Conservation (phyloP, 2,797 vertebrate species). For the Loriculus beryllinus region DNA sequence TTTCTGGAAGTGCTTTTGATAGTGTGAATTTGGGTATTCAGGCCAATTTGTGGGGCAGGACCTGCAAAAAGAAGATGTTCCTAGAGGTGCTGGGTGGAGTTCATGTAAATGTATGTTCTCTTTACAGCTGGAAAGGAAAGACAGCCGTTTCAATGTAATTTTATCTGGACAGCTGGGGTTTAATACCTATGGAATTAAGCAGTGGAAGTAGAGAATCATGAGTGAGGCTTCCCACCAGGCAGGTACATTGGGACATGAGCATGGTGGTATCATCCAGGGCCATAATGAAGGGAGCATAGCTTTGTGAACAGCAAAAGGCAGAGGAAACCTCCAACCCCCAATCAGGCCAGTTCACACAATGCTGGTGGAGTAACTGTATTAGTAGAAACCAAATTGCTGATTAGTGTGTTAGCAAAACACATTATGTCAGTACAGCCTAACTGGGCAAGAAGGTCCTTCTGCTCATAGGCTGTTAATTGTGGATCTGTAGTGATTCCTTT, state of each 20-base stretch:
- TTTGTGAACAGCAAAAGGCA: neutral
- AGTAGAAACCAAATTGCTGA: neutral
- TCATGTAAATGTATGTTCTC: neutral
- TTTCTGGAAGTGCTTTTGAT: neutral
- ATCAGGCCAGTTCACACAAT: neutral
- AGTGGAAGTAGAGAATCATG: neutral
- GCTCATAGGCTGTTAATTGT: neutral
- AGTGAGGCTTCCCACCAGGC: neutral
- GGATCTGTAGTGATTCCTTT: neutral
- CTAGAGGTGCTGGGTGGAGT: neutral
- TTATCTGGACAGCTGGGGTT: neutral
- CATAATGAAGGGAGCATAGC: neutral
- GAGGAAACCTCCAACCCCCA: neutral
- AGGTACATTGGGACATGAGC: neutral
- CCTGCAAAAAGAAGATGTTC: neutral
- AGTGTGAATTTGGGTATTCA: neutral
- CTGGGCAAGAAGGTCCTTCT: neutral
- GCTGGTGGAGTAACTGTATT: neutral
- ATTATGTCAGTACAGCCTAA: rapidly evolving
- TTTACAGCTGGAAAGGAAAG: neutral
- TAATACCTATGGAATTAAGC: rapidly evolving
- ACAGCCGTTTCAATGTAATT: rapidly evolving
- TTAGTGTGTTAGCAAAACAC: neutral
- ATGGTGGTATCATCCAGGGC: rapidly evolving
- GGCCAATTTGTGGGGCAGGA: neutral